These are phyloP conservation scores for Liodrosophila aerea DNA, from an alignment of 2,888 invertebrate species.

Conservation along the genomic window DNA sequence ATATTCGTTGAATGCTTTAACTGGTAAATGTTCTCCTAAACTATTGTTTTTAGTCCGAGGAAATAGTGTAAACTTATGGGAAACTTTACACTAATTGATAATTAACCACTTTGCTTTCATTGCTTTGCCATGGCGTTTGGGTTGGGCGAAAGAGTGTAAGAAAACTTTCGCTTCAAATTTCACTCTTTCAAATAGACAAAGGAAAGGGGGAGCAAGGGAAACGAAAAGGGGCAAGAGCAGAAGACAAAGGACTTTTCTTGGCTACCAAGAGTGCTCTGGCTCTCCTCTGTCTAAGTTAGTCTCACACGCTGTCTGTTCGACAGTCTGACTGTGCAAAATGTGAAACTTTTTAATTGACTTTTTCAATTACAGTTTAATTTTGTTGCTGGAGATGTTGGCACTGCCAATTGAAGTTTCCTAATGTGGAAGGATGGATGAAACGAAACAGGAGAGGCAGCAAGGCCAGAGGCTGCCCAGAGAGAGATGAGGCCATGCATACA, in stretches of 20 bases:
- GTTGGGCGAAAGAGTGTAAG: conserved; percentile 6
- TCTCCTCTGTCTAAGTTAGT: background rate
- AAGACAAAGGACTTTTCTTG: conserved; percentile 8
- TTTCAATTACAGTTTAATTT: conserved; percentile 76
- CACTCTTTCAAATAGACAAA: conserved; percentile 7
- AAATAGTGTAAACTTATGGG: conserved; percentile 15
- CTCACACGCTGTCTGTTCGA: conserved; percentile 8
- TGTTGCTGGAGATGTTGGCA: conserved; percentile 65
- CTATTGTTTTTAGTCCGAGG: too few relatives aligned
- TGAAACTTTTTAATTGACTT: conserved; percentile 75
- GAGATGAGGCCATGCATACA: conserved; percentile 4
- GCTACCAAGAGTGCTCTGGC: background rate
- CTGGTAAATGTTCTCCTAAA: background rate
- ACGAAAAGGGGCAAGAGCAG: background rate
- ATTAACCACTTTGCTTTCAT: conserved; percentile 40
- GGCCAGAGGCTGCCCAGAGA: conserved; percentile 4
- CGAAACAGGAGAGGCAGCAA: background rate
- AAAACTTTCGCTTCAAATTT: conserved; percentile 37
- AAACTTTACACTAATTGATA: conserved; percentile 62
- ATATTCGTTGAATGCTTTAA: too few relatives aligned
- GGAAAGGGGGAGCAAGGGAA: conserved; percentile 4
- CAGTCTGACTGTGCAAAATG: conserved; percentile 51
- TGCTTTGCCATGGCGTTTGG: conserved; percentile 3
- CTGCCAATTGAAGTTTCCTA: conserved; percentile 69
- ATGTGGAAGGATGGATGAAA: conserved; percentile 14